These are phyloP conservation scores for Halcyon leucocephala DNA, from an alignment of 2,797 vertebrate species.

Conservation along the genomic window DNA sequence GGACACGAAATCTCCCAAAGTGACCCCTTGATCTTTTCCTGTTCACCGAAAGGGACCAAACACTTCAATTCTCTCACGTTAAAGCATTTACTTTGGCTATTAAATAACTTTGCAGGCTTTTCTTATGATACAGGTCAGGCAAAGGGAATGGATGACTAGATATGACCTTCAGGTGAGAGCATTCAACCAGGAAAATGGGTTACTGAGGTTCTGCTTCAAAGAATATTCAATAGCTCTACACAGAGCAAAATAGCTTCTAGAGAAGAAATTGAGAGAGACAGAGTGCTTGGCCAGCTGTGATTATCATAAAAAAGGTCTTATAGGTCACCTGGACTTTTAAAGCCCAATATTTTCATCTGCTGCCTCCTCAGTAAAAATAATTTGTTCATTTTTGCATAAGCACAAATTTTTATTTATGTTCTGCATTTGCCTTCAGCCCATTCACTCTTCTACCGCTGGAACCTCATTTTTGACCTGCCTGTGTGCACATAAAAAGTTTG, in stretches of 20 bases:
- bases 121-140: neutral
- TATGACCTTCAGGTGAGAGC: constrained; percentile 36
- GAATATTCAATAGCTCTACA: constrained; percentile 25
- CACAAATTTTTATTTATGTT: neutral
- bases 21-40: neutral
- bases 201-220: constrained; percentile 52
- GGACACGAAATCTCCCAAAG: neutral
- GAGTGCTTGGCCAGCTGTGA: neutral
- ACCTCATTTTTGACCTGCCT: neutral
- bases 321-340: neutral
- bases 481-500: neutral
- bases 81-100: neutral
- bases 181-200: constrained; percentile 51
- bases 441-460: neutral
- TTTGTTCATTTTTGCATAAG: neutral
- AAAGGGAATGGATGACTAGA: neutral
- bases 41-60: neutral
- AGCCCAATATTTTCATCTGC: neutral
- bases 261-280: neutral
- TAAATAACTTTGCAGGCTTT: neutral
- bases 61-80: neutral
- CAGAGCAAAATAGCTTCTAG: neutral
- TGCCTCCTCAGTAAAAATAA: neutral
- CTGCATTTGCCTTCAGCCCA: neutral
- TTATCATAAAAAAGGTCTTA: neutral